Evolutionary conservation across 1,140 invertebrate species (phyloP).

Genomic region (Pseudomyrmex cubaensis): DNA sequence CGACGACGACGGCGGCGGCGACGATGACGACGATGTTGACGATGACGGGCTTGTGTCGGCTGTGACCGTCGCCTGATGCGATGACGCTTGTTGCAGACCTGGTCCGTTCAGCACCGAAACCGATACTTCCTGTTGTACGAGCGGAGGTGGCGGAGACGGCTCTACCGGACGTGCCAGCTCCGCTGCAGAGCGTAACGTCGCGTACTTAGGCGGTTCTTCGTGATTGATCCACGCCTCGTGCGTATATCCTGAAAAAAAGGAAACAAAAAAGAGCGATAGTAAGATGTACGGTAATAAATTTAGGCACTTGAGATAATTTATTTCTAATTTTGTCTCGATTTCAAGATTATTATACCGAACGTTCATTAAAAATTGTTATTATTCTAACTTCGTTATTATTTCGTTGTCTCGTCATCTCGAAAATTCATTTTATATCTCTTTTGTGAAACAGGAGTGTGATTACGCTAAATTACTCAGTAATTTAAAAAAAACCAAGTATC

Average conservation of each 20-base stretch:
- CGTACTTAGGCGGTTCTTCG: slow-evolving; percentile 87
- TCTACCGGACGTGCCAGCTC: slow-evolving; percentile 82
- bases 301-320: background rate
- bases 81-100: slow-evolving; percentile 62
- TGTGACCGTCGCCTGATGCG: slow-evolving; percentile 72
- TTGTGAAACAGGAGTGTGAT: background rate
- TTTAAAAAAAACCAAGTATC: background rate
- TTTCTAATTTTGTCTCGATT: background rate
- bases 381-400: no score
- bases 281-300: background rate
- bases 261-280: background rate
- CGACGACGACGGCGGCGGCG: slow-evolving; percentile 73
- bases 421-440: background rate
- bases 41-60: slow-evolving; percentile 79
- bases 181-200: slow-evolving; percentile 88
- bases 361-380: no score
- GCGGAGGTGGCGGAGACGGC: slow-evolving; percentile 66
- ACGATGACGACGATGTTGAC: slow-evolving; percentile 37
- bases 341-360: no score
- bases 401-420: background rate
- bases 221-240: slow-evolving; percentile 84
- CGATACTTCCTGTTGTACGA: slow-evolving; percentile 65
- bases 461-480: background rate
- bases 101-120: slow-evolving; percentile 55
- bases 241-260: slow-evolving; percentile 80